These are phyloP conservation scores for Prinia subflava DNA, from an alignment of 2,113 vertebrate genomes.

Conservation along the genomic window DNA sequence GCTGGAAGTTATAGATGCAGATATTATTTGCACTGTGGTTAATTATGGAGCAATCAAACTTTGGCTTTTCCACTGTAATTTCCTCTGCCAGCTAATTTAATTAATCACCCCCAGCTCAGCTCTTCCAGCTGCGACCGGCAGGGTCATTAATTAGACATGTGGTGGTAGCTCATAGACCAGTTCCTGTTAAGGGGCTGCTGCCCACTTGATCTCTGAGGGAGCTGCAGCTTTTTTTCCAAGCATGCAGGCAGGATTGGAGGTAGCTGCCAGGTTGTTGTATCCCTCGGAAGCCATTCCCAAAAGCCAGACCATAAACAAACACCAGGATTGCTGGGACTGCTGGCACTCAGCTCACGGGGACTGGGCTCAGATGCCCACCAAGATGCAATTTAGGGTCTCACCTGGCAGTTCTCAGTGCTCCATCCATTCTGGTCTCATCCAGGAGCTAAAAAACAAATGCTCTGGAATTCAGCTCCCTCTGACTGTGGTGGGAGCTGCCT, in stretches of 20 bases:
- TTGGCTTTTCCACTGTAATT: slow-evolving; percentile 86
- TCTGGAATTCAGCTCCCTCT: background rate
- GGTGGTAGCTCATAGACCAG: slow-evolving; percentile 71
- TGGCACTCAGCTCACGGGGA: background rate
- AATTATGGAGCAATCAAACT: slow-evolving; percentile 88
- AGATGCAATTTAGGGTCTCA: background rate
- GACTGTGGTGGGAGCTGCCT: background rate
- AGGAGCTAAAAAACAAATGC: background rate
- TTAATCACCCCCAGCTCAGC: slow-evolving; percentile 87
- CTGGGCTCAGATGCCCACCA: background rate
- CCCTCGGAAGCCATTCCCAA: background rate
- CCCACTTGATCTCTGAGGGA: slow-evolving; percentile 71
- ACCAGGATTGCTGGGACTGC: background rate
- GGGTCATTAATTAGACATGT: slow-evolving; percentile 86
- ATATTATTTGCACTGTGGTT: slow-evolving; percentile 85
- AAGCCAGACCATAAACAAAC: background rate
- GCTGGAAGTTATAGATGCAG: slow-evolving; percentile 81
- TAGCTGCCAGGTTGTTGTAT: background rate
- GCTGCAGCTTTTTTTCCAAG: slow-evolving; percentile 10
- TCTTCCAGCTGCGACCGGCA: slow-evolving; percentile 83
- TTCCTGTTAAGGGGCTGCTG: slow-evolving; percentile 72
- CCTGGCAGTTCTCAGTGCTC: background rate
- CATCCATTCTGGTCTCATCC: background rate
- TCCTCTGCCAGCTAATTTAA: slow-evolving; percentile 89
- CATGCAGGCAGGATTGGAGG: slow-evolving; percentile 17